phyloP scores from a whole-genome alignment of 2,888 invertebrate genomes.

The Stictocephala bisonia region DNA sequence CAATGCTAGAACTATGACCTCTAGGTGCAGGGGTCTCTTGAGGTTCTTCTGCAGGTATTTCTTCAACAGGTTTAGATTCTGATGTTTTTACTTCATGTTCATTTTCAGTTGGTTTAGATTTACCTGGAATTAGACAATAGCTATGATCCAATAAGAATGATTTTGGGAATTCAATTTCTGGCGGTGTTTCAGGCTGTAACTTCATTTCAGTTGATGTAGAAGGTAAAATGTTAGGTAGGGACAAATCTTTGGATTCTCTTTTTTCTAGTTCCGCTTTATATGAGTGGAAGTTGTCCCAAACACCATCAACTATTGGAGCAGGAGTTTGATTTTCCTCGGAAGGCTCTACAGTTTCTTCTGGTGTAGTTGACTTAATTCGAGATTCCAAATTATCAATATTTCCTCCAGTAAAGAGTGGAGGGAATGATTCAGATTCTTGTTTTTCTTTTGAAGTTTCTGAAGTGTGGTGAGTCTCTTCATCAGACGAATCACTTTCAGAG shows the following conservation, averaged over 20 bases:
- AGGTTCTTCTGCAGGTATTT: constrained; percentile 63
- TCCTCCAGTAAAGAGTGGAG: constrained; percentile 11
- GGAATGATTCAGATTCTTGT: background rate
- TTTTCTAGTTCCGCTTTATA: constrained; percentile 78
- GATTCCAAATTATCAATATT: constrained; percentile 1
- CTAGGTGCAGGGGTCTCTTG: constrained; percentile 61
- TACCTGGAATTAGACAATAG: constrained; percentile 21
- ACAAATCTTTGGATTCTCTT: constrained; percentile 60
- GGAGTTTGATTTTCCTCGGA: constrained; percentile 35
- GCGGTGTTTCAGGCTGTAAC: background rate
- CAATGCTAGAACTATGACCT: constrained; percentile 61
- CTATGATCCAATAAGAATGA: constrained; percentile 19
- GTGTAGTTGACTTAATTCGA: background rate
- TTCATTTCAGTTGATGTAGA: constrained; percentile 4
- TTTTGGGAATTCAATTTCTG: constrained; percentile 3
- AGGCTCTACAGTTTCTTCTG: constrained; percentile 34
- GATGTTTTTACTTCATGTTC: constrained; percentile 1
- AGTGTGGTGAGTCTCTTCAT: constrained; percentile 65
- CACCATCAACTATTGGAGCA: constrained; percentile 72
- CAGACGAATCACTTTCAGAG: constrained; percentile 82
- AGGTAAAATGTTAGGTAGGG: constrained; percentile 26
- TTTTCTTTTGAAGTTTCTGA: constrained; percentile 24
- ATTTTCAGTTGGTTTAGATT: background rate
- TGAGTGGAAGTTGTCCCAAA: constrained; percentile 82
- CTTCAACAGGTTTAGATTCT: constrained; percentile 28